Evolutionary conservation across 2,797 vertebrate genomes (phyloP).

Genomic region (Spinibarbus caldwelli): DNA sequence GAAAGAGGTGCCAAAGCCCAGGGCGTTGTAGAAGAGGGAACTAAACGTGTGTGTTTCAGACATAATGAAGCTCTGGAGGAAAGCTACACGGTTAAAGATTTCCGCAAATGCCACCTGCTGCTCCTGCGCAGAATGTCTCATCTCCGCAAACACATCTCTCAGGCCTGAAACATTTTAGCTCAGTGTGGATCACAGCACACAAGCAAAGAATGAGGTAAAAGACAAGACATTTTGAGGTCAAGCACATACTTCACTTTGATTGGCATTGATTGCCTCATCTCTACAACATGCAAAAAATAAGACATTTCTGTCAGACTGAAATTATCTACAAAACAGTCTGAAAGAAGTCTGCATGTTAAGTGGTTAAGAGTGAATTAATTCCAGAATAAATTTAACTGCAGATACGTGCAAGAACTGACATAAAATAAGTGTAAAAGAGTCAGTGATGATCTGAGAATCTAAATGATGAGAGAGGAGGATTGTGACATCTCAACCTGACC

Average conservation of each 20-base stretch:
- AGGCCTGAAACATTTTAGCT: conserved; percentile 71
- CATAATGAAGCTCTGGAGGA: conserved; percentile 83
- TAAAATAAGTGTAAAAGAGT: neutral
- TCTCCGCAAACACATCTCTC: conserved; percentile 74
- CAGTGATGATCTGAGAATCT: neutral
- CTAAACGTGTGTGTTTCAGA: conserved; percentile 79
- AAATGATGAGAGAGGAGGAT: neutral
- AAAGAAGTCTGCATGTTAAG: conserved; percentile 7
- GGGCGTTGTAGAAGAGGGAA: conserved; percentile 79
- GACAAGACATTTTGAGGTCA: neutral
- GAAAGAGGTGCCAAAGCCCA: conserved; percentile 74
- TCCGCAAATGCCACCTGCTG: conserved; percentile 81
- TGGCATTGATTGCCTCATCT: neutral
- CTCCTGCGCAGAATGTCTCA: conserved; percentile 74
- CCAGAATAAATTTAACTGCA: neutral
- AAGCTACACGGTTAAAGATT: conserved; percentile 80
- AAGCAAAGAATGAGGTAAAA: neutral
- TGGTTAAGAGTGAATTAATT: neutral
- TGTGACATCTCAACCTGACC: neutral
- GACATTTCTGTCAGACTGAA: neutral
- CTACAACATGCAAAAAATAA: neutral
- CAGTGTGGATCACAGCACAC: neutral
- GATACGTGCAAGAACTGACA: neutral
- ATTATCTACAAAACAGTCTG: neutral
- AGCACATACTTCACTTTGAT: neutral